phyloP scores from a whole-genome alignment of 2,113 vertebrate genomes.

The Urocynchramus pylzowi region DNA sequence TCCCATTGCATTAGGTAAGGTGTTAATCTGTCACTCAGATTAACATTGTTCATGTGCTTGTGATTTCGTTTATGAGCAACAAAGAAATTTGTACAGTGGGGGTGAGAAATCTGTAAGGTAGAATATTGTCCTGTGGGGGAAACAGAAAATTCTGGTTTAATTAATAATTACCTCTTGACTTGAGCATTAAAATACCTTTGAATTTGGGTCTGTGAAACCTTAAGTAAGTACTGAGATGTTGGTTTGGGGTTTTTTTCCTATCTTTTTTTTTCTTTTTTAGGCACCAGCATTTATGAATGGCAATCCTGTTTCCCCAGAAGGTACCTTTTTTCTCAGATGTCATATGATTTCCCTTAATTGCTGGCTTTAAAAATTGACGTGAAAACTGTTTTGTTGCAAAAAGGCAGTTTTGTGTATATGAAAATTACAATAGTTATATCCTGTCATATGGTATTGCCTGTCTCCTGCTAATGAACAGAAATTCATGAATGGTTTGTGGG shows the following conservation, averaged over 20 bases:
- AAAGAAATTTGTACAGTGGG: neutral
- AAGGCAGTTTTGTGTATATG: neutral
- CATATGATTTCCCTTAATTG: neutral
- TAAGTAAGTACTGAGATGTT: neutral
- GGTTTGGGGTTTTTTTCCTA: neutral
- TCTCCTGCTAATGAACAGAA: neutral
- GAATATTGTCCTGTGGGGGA: neutral
- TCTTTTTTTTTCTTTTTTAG: slow-evolving; percentile 62
- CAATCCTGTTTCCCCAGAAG: slow-evolving; percentile 69
- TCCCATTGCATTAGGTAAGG: neutral
- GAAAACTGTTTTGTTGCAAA: neutral
- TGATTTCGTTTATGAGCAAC: neutral
- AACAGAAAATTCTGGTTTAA: neutral
- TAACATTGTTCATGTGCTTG: neutral
- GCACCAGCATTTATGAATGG: slow-evolving; percentile 59
- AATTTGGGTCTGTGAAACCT: neutral
- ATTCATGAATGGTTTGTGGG: neutral
- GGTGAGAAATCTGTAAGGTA: neutral
- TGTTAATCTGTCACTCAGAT: neutral
- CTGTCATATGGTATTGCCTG: neutral
- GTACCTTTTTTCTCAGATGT: slow-evolving; percentile 61
- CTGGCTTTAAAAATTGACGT: neutral
- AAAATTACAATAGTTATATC: neutral
- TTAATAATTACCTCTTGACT: neutral
- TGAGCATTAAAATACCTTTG: neutral